Conservation (phyloP, 1,140 invertebrate species). For the Meloidogyne hapla region DNA sequence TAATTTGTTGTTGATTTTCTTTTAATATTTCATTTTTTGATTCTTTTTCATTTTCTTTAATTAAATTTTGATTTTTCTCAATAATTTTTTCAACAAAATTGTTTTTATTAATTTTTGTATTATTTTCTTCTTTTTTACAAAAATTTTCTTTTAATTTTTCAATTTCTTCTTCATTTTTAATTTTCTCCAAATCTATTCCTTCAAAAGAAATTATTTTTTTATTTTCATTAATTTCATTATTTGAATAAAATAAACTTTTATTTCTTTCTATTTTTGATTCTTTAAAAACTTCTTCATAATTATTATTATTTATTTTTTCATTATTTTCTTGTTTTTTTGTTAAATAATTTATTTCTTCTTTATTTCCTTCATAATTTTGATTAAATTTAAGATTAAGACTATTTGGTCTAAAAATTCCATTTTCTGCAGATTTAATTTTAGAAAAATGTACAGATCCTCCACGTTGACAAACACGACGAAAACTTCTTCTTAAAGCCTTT, state of each 20-base stretch:
- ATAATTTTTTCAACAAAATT: no score
- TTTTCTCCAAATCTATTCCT: not conserved
- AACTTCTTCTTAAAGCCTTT: conserved; percentile 9
- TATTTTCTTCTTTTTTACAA: not conserved
- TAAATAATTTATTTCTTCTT: not conserved
- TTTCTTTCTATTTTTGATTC: not conserved
- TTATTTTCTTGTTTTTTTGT: not conserved
- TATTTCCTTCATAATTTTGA: not conserved
- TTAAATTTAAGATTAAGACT: not conserved
- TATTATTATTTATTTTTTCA: no score
- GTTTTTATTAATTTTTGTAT: no score
- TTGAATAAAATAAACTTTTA: no score
- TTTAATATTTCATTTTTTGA: not conserved
- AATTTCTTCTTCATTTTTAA: not conserved
- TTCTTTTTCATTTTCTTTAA: no score
- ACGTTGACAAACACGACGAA: not conserved
- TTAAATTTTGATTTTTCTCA: not conserved
- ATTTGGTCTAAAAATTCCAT: not conserved
- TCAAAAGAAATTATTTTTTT: not conserved
- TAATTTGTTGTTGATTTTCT: no score
- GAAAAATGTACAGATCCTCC: not conserved
- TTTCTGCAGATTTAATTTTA: not conserved
- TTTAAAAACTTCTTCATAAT: no score
- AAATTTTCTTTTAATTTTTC: not conserved
- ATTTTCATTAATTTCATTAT: not conserved